Evolutionary conservation across 2,888 invertebrate genomes (phyloP).

Genomic region (Brachyptera putata): DNA sequence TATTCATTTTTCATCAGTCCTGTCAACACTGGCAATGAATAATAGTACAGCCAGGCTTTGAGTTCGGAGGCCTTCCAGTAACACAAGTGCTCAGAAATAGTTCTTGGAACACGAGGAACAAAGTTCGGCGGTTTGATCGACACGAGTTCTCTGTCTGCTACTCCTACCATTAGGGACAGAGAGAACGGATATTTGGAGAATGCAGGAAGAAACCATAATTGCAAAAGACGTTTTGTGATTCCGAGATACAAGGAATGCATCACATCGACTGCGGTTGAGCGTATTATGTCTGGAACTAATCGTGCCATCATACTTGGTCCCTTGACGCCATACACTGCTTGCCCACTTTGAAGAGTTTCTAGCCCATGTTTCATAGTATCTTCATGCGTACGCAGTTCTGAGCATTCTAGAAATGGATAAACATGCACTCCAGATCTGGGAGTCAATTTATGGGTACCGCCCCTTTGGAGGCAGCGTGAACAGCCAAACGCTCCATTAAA

Average conservation of each 20-base stretch:
- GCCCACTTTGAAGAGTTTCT: too few species aligned
- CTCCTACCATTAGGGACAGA: not conserved
- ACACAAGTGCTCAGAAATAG: not conserved
- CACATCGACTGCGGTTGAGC: not conserved
- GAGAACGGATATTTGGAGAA: constrained; percentile 2
- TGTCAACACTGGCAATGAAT: constrained; percentile 9
- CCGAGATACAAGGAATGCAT: constrained; percentile 6
- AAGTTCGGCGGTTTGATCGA: not conserved
- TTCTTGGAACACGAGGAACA: not conserved
- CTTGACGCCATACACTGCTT: not conserved
- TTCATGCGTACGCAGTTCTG: not conserved
- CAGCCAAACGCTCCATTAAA: not conserved
- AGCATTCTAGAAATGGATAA: not conserved
- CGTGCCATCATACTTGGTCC: not conserved
- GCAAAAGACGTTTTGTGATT: not conserved
- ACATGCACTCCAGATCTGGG: not conserved
- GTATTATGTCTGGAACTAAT: constrained; percentile 1
- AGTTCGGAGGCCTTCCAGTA: not conserved
- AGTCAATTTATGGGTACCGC: not conserved
- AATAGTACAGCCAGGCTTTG: constrained; percentile 8
- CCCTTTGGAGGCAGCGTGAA: not conserved
- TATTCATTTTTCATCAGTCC: constrained; percentile 11
- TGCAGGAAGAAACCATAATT: constrained; percentile 3
- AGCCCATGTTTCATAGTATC: not conserved
- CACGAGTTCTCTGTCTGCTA: not conserved